Conservation (phyloP, 35 echinoderm and acorn worm species). For the Ptychodera flava region DNA sequence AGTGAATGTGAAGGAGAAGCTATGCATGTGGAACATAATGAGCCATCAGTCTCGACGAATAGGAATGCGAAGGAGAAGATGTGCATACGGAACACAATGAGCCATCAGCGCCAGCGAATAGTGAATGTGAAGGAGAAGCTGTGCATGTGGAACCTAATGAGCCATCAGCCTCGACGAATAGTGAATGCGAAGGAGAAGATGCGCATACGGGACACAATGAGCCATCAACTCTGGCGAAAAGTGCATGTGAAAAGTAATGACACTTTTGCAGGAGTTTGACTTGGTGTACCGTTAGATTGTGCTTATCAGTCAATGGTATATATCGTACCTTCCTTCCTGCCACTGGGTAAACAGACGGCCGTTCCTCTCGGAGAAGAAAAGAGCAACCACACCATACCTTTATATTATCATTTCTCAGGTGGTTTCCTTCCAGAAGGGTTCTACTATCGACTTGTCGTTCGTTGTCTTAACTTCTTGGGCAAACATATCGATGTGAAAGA, state of each 20-base stretch:
- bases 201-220: background rate
- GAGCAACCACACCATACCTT: background rate
- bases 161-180: background rate
- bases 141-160: background rate
- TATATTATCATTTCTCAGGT: background rate
- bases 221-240: background rate
- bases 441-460: background rate
- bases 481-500: background rate
- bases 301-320: background rate
- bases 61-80: too few relatives aligned
- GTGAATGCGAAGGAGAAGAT: background rate
- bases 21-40: too few relatives aligned
- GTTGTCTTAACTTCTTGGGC: background rate
- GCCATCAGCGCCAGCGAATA: too few relatives aligned
- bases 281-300: background rate
- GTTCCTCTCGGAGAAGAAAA: background rate
- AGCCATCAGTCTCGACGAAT: too few relatives aligned
- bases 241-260: background rate
- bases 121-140: too few relatives aligned
- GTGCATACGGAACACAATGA: too few relatives aligned
- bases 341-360: background rate
- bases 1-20: too few relatives aligned
- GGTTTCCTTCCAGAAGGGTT: background rate
- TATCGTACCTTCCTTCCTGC: background rate
- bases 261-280: background rate